phyloP scores from a whole-genome alignment of 1,140 invertebrate species.

The Andricus grossulariae region DNA sequence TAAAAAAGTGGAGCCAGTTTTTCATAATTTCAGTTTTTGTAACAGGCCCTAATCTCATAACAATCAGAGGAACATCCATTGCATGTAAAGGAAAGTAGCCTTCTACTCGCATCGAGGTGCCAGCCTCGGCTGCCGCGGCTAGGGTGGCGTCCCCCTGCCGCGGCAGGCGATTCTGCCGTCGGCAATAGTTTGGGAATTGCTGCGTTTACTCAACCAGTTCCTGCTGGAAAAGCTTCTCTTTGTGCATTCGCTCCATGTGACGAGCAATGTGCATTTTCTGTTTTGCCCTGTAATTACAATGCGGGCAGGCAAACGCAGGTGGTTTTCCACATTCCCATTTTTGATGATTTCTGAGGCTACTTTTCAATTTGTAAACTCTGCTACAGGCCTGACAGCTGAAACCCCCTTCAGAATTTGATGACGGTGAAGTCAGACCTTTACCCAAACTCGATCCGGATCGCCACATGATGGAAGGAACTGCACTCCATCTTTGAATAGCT shows the following conservation, averaged over 20 bases:
- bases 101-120: too few relatives aligned
- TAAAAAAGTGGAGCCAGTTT: too few relatives aligned
- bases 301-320: slow-evolving; percentile 88
- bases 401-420: slow-evolving; percentile 76
- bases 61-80: too few relatives aligned
- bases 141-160: too few relatives aligned
- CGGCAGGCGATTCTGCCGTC: too few relatives aligned
- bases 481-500: slow-evolving; percentile 72
- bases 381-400: slow-evolving; percentile 89
- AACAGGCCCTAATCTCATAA: too few relatives aligned
- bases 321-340: slow-evolving; percentile 93
- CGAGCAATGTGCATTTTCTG: slow-evolving; percentile 91
- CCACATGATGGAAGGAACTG: slow-evolving; percentile 75
- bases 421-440: slow-evolving; percentile 63
- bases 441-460: slow-evolving; percentile 67
- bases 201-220: slow-evolving; percentile 64
- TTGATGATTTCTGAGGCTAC: slow-evolving; percentile 88
- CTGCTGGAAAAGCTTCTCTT: slow-evolving; percentile 80
- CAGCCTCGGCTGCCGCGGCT: too few relatives aligned
- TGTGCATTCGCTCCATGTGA: slow-evolving; percentile 91
- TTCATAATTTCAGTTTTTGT: background rate
- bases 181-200: too few relatives aligned
- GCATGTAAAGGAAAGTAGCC: too few relatives aligned
- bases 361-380: slow-evolving; percentile 89
- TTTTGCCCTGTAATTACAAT: slow-evolving; percentile 88